Conservation (phyloP, 2,797 vertebrate genomes). For the Enteromius treurensis region DNA sequence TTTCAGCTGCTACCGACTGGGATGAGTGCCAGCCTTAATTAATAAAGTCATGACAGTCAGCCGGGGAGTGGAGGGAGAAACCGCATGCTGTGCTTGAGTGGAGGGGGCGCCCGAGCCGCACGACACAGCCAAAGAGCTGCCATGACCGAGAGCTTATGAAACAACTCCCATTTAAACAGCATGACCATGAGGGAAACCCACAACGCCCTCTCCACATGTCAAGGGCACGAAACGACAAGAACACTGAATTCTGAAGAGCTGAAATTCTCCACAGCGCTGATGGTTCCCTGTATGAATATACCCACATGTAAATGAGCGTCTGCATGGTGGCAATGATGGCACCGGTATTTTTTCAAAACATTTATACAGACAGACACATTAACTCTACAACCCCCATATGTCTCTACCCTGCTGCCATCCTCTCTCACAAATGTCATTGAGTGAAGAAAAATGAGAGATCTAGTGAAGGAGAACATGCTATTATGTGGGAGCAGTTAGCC, state of each 20-base stretch:
- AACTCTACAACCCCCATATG: neutral
- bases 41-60: constrained; percentile 44
- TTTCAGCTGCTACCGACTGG: constrained; percentile 37
- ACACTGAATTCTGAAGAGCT: neutral
- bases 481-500: neutral
- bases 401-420: neutral
- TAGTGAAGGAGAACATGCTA: neutral
- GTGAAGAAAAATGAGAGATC: neutral
- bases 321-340: constrained; percentile 6
- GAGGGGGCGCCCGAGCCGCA: neutral
- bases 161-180: constrained; percentile 4
- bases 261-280: neutral
- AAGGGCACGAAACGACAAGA: neutral
- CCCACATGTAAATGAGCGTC: neutral
- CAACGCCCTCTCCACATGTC: neutral
- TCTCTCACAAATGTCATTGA: neutral
- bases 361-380: neutral
- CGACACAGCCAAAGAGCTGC: neutral
- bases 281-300: neutral
- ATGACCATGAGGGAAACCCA: neutral
- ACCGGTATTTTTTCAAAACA: constrained; percentile 1
- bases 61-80: constrained; percentile 10
- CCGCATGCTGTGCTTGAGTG: neutral
- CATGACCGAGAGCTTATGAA: constrained; percentile 17
- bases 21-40: constrained; percentile 38